Evolutionary conservation across 1,140 invertebrate species (phyloP).

Genomic region (Thalassaphorura encarpata): DNA sequence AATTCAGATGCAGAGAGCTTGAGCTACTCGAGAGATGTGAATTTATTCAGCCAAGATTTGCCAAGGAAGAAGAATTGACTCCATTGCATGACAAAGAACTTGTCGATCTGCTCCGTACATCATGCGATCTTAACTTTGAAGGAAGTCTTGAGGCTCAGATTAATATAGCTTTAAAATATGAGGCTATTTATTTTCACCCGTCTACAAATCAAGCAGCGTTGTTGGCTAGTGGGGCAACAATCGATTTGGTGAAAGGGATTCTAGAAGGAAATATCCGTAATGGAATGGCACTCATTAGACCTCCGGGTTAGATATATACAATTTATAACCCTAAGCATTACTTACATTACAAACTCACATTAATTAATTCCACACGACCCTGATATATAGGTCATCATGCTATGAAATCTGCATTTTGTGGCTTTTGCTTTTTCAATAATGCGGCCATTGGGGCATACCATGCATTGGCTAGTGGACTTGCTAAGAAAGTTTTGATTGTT

Average conservation of each 20-base stretch:
- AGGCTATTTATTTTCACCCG: conserved; percentile 76
- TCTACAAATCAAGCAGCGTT: conserved; percentile 65
- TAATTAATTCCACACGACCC: conserved; percentile 55
- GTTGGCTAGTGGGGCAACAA: conserved; percentile 63
- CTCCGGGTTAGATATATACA: too few relatives aligned
- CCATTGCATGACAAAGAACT: conserved; percentile 52
- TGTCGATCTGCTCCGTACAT: conserved; percentile 54
- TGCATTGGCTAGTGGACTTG: conserved; percentile 50
- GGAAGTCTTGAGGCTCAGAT: conserved; percentile 48
- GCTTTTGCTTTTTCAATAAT: conserved; percentile 97
- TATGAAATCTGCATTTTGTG: conserved; percentile 74
- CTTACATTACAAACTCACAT: background rate
- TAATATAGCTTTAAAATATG: conserved; percentile 50
- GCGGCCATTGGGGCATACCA: conserved; percentile 81
- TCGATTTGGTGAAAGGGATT: conserved; percentile 66
- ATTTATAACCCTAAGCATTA: too few relatives aligned
- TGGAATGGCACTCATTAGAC: conserved; percentile 67
- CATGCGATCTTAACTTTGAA: conserved; percentile 45
- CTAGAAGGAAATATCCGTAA: conserved; percentile 60
- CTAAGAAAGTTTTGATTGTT: conserved; percentile 72
- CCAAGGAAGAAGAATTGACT: conserved; percentile 60
- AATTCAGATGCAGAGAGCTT: conserved; percentile 56
- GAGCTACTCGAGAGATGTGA: conserved; percentile 59
- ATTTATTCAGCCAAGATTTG: conserved; percentile 46
- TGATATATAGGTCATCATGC: conserved; percentile 99